Evolutionary conservation across 1,140 invertebrate genomes (phyloP), one percentile per base, ranked within the genome.

Genomic region (Chymomyza costata): DNA sequence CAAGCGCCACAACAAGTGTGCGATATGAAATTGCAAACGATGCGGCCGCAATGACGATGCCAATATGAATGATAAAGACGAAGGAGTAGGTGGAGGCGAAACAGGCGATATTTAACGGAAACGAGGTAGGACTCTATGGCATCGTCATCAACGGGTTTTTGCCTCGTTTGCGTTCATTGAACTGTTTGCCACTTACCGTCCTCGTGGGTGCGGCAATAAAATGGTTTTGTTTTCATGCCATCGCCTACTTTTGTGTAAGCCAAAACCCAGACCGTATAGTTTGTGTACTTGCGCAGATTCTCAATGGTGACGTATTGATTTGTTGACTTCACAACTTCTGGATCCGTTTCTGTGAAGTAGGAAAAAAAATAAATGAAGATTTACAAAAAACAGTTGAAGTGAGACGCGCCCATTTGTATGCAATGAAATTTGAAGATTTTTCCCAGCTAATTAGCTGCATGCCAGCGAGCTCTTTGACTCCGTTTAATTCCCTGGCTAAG

Each of bases 121-220:
- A 2, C 28, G 30, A 21, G 21, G 8, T 17, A 38, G 17, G 8
- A n/a, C n/a, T n/a, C n/a, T n/a, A 17, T 35, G 31, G 35, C 39
- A 34, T 48, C 63, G 47, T 52, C 51, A n/a, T n/a, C n/a, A n/a
- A n/a, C n/a, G n/a, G n/a, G n/a, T n/a, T n/a, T n/a, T n/a, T n/a
- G 74, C 70, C 70, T 65, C 70, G 70, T 65, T 71, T 65, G 74
- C 64, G 74, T 80, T 80, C 73, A 80, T 80, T 80, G 73, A 80
- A 80, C 73, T 64, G 54, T 45, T 11, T 28, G 65, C 50, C 74
- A 81, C 76, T 87, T 89, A 95, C 94, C 92, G 87, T 97, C 95
- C 88, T 98, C 95, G 67, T 95, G 91, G 13, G 97, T 98, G 55
- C 92, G 91, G 76, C 96, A 96, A 83, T 92, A 95, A 32, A 97